Evolutionary conservation across 1,140 invertebrate genomes (phyloP).

Genomic region (Ctenoplectra terminalis): DNA sequence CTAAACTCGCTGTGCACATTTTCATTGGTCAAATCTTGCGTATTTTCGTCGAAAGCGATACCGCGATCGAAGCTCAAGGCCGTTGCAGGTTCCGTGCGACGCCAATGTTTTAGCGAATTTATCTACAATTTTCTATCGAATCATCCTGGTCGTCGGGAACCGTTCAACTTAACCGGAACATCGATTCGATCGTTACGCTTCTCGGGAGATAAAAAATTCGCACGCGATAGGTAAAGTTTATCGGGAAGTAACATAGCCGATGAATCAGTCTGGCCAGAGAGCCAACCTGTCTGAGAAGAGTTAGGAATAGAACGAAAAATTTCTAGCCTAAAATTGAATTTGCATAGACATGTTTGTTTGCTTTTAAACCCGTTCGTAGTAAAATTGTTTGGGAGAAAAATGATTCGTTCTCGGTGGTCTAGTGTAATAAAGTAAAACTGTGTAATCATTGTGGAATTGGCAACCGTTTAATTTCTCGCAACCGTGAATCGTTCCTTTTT

Average conservation of each 20-base stretch:
- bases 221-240: conserved; percentile 19
- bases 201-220: background rate
- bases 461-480: too few species aligned
- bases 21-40: background rate
- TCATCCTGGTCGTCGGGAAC: too few species aligned
- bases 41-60: background rate
- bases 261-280: conserved; percentile 63
- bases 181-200: background rate
- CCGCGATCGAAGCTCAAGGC: conserved; percentile 15
- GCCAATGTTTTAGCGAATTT: background rate
- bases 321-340: background rate
- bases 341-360: background rate
- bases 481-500: too few species aligned
- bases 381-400: too few species aligned
- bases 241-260: conserved; percentile 69
- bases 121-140: background rate
- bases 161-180: too few species aligned
- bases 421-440: too few species aligned
- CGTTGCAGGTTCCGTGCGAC: too few species aligned
- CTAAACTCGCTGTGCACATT: background rate
- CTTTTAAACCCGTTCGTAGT: too few species aligned
- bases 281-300: too few species aligned
- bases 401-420: too few species aligned
- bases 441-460: too few species aligned
- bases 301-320: background rate